Conservation (phyloP, 2,113 vertebrate genomes). For the Sinocyclocheilus anophthalmus region DNA sequence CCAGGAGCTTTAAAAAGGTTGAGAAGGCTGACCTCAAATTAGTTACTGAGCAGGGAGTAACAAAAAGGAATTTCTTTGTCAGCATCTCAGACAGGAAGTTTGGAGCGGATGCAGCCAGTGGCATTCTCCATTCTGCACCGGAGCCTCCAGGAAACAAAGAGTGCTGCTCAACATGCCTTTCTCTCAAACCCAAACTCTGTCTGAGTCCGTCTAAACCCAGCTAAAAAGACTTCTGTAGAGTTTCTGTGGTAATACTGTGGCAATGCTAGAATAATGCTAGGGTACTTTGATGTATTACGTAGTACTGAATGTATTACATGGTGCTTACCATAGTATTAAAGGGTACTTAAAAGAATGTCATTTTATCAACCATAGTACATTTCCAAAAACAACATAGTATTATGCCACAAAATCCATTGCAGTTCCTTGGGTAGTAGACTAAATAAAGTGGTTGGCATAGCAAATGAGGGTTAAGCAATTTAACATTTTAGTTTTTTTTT, state of each 20-base stretch:
- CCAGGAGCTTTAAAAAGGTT: not conserved
- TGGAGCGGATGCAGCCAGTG: conserved; percentile 30
- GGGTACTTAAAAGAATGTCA: not conserved
- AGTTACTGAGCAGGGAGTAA: not conserved
- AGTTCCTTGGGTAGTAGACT: not conserved
- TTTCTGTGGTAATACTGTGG: not conserved
- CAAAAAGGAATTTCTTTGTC: conserved; percentile 41
- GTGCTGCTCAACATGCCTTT: conserved; percentile 2
- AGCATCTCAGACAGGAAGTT: conserved; percentile 46
- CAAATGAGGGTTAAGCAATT: not conserved
- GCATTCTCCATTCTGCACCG: conserved; percentile 12
- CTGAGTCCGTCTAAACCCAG: not conserved
- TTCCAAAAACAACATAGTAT: not conserved
- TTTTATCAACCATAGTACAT: not conserved
- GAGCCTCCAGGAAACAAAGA: conserved; percentile 28
- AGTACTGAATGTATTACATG: not conserved
- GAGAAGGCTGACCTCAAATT: conserved; percentile 4
- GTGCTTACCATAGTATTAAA: not conserved
- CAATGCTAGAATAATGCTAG: not conserved
- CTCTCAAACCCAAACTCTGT: not conserved
- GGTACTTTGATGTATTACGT: not conserved
- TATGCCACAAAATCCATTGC: not conserved
- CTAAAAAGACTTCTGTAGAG: not conserved
- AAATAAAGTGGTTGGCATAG: not conserved
- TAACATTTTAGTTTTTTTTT: not conserved